Conservation (phyloP, 2,888 invertebrate species). For the Mellilla xanthometata region DNA sequence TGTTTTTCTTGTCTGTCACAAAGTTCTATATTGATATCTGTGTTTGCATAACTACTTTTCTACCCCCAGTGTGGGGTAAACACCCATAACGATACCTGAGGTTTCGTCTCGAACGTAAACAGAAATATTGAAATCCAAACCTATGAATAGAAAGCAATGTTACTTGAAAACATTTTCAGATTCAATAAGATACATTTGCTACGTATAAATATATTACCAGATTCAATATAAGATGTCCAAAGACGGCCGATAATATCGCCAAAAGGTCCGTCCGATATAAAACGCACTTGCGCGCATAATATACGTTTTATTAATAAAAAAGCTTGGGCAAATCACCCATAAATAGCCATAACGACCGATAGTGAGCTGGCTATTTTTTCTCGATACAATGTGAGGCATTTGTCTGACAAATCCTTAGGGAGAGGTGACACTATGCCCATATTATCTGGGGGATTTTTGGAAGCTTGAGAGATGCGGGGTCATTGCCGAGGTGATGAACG, state of each 20-base stretch:
- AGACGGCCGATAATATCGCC: constrained; percentile 76
- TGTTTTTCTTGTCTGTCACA: constrained; percentile 71
- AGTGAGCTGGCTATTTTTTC: constrained; percentile 76
- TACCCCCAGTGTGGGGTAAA: constrained; percentile 56
- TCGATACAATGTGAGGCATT: constrained; percentile 76
- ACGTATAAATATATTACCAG: constrained; percentile 41
- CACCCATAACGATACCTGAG: constrained; percentile 59
- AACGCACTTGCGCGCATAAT: constrained; percentile 82
- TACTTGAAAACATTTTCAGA: constrained; percentile 44
- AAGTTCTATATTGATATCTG: constrained; percentile 70
- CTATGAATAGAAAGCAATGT: constrained; percentile 43
- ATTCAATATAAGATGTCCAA: constrained; percentile 76
- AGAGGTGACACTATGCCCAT: constrained; percentile 70
- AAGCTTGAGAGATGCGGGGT: constrained; percentile 77
- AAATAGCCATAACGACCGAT: constrained; percentile 79
- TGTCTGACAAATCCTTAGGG: constrained; percentile 82
- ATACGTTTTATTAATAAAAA: constrained; percentile 83
- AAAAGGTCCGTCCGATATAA: constrained; percentile 70
- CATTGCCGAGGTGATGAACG: constrained; percentile 78
- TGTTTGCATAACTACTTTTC: constrained; percentile 76
- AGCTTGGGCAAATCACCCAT: constrained; percentile 75
- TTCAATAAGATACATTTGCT: constrained; percentile 40
- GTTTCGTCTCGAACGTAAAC: constrained; percentile 31
- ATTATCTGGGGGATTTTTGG: constrained; percentile 61
- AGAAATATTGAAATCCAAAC: constrained; percentile 38